A percentile compares a stretch with the other conserved stretches of the same genome.
phyloP scores from a whole-genome alignment of 1,140 invertebrate genomes.

The Lutraria rhynchaena region DNA sequence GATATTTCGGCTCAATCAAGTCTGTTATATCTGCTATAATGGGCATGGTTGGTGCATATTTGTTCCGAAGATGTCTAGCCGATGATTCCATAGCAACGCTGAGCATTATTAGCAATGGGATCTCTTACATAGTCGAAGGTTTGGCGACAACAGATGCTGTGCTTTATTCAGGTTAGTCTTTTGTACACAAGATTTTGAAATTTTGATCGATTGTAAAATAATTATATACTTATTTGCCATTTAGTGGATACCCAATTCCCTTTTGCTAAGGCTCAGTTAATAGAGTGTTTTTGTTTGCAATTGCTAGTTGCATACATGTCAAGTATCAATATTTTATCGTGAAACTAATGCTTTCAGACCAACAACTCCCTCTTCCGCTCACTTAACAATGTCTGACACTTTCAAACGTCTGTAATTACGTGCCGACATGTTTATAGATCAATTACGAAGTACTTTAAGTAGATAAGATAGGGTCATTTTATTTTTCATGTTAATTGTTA shows the following conservation, averaged over 20 bases:
- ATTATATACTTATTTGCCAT: background rate
- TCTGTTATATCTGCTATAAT: slow-evolving; percentile 12
- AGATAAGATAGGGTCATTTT: too few species aligned
- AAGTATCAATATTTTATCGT: too few species aligned
- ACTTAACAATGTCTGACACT: too few species aligned
- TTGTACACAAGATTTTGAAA: background rate
- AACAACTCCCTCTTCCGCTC: too few species aligned
- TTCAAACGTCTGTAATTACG: too few species aligned
- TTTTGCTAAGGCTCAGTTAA: too few species aligned
- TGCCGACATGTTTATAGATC: too few species aligned
- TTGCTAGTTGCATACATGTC: too few species aligned
- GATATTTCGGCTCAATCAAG: slow-evolving; percentile 18
- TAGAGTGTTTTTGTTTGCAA: too few species aligned
- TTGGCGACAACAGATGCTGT: slow-evolving; percentile 35
- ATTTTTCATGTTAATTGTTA: too few species aligned
- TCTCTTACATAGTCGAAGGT: slow-evolving; percentile 37
- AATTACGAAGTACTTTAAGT: too few species aligned
- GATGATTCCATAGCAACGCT: slow-evolving; percentile 19
- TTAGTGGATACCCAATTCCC: background rate
- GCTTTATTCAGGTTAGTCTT: slow-evolving; percentile 38
- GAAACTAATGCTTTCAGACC: too few species aligned
- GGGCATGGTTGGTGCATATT: slow-evolving; percentile 1
- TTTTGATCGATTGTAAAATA: background rate
- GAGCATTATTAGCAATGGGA: slow-evolving; percentile 5
- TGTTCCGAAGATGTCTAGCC: slow-evolving; percentile 27